phyloP scores from a whole-genome alignment of 2,888 invertebrate species.

The Arctia plantaginis region DNA sequence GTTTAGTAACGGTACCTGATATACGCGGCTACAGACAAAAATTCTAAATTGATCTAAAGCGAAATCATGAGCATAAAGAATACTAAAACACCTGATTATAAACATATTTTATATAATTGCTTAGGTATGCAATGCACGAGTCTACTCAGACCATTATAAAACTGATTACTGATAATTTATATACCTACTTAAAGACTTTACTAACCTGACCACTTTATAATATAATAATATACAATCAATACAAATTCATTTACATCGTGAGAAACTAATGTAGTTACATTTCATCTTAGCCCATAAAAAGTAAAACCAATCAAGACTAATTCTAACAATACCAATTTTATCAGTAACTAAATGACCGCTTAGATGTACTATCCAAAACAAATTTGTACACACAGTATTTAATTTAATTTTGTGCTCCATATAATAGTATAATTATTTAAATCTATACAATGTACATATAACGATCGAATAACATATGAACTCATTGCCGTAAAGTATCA shows the following conservation, averaged over 20 bases:
- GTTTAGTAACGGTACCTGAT: not conserved
- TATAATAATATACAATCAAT: constrained; percentile 30
- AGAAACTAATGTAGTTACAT: constrained; percentile 34
- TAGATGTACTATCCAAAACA: constrained; percentile 22
- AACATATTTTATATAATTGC: not conserved
- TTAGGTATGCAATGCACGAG: not conserved
- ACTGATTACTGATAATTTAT: not conserved
- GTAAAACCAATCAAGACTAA: constrained; percentile 35
- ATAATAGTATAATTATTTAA: constrained; percentile 36
- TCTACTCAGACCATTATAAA: not conserved
- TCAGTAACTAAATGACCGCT: constrained; percentile 31
- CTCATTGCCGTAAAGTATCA: constrained; percentile 16
- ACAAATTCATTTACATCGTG: constrained; percentile 25
- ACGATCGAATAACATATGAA: constrained; percentile 42
- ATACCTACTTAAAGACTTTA: not conserved
- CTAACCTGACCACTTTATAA: not conserved
- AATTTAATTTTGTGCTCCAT: constrained; percentile 23
- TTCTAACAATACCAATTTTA: constrained; percentile 45
- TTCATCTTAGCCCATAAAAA: constrained; percentile 31
- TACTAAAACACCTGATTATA: not conserved
- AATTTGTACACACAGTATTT: constrained; percentile 26
- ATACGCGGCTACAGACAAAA: not conserved
- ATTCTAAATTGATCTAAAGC: not conserved
- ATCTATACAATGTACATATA: constrained; percentile 13
- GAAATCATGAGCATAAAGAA: not conserved